Base-by-base conservation (phyloP, 2,113 vertebrate species). In the Rhineura floridana region DNA sequence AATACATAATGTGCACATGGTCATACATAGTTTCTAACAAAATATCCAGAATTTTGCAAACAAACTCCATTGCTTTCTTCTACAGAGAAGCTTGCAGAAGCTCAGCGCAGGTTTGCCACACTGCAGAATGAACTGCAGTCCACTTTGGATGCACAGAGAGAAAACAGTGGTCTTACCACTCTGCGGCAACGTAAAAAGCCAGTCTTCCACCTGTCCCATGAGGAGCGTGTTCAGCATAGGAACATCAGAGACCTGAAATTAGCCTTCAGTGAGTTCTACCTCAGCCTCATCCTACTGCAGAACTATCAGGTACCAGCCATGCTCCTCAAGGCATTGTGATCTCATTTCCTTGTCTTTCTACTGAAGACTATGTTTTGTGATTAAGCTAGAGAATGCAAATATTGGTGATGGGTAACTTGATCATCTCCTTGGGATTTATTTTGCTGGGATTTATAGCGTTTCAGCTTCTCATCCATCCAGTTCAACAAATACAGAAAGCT, bases 251-350 rank as follows among this genome's bases (percentile, higher is more conserved):
- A 99, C 96, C 98, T 99, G 96, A 98, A 99, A 97, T 91, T 99
- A 95, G 99, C 99, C 97, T 99, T 99, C 97, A 99, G 99, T 65
- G 99, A 99, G 98, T 99, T 99, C 98, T 99, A 99, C 98, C 98
- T 99, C 98, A 99, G 98, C 97, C 98, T 99, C 96, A 99, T 99
- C 96, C 95, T 99, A 89, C 98, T 99, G 94, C 99, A 99, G 96
- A 99, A 99, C 97, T 99, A 99, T 93, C 99, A 99, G 98, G 98
- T 99, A 96, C 65, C 48, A 0, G 1, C 67, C 0, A 0, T 88
- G 36, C 30, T 48, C 72, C 39, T 77, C 77, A 48, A 77, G 19
- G 55, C 4, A 76, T 4, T 21, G 48, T 55, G 23, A 73, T 75
- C 36, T 59, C 39, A 65, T n/a, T 23, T 23, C 11, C 33, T 46